Conservation (phyloP, 2,888 invertebrate genomes). For the Ectemnius cavifrons region DNA sequence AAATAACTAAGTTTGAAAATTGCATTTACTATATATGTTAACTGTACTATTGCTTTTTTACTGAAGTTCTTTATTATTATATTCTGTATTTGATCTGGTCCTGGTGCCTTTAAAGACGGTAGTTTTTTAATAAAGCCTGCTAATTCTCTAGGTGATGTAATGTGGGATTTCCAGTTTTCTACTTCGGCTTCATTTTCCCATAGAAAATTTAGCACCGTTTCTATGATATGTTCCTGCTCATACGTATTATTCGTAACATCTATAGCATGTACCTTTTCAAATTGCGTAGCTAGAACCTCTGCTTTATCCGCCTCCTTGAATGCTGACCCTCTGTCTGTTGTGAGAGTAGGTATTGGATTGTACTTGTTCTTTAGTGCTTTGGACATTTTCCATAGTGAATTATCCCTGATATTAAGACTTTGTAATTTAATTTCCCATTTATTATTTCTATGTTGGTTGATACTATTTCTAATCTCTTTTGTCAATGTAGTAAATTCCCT, state of each 20-base stretch:
- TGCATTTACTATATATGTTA: conserved; percentile 17
- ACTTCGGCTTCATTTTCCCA: conserved; percentile 13
- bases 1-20: conserved; percentile 14
- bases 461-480: conserved; percentile 19
- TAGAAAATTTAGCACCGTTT: conserved; percentile 5
- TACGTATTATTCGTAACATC: background rate
- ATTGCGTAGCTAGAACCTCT: conserved; percentile 1
- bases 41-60: background rate
- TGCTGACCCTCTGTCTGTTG: too few relatives aligned
- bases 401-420: conserved; percentile 30
- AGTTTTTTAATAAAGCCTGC: conserved; percentile 7
- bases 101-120: conserved; percentile 15
- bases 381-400: conserved; percentile 39
- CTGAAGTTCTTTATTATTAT: conserved; percentile 17
- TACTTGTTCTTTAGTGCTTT: conserved; percentile 40
- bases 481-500: conserved; percentile 1
- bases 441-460: conserved; percentile 17
- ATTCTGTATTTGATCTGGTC: background rate
- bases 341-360: conserved; percentile 31
- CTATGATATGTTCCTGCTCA: conserved; percentile 13
- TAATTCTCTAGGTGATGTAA: conserved; percentile 6
- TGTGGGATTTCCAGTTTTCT: conserved; percentile 12
- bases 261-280: background rate
- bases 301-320: too few relatives aligned
- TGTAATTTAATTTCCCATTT: conserved; percentile 21